phyloP scores from a whole-genome alignment of 2,888 invertebrate species.

The Drosophila prostipennis region DNA sequence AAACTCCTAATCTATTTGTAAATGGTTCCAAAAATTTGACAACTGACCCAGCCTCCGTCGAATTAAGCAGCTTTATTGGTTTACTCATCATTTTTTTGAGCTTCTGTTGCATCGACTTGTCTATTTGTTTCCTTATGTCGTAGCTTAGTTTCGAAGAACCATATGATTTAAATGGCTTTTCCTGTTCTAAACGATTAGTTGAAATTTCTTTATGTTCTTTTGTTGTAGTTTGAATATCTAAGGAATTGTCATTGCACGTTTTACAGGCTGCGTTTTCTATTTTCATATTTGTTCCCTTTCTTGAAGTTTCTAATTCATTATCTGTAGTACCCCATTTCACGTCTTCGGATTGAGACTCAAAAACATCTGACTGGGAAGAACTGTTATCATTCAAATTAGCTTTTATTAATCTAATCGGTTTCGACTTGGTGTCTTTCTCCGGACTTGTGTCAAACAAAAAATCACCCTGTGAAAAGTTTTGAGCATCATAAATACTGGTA shows the following conservation, averaged over 20 bases:
- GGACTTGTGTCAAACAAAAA: neutral
- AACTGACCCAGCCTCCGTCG: neutral
- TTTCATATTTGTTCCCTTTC: no score
- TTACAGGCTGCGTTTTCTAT: neutral
- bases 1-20: neutral
- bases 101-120: conserved; percentile 2
- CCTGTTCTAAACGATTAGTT: neutral
- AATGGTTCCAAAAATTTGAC: neutral
- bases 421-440: neutral
- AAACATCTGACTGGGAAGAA: no score
- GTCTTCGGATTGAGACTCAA: neutral
- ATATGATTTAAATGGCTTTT: no score
- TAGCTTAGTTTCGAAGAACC: neutral
- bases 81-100: conserved; percentile 57
- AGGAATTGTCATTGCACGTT: neutral
- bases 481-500: neutral
- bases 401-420: neutral
- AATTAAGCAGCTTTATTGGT: conserved; percentile 44
- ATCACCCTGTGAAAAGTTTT: neutral
- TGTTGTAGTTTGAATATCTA: neutral
- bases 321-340: neutral
- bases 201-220: neutral
- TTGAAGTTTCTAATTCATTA: neutral
- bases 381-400: neutral
- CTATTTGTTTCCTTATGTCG: conserved; percentile 1